Evolutionary conservation across 2,113 vertebrate genomes (phyloP).

Genomic region (Falco punctatus): DNA sequence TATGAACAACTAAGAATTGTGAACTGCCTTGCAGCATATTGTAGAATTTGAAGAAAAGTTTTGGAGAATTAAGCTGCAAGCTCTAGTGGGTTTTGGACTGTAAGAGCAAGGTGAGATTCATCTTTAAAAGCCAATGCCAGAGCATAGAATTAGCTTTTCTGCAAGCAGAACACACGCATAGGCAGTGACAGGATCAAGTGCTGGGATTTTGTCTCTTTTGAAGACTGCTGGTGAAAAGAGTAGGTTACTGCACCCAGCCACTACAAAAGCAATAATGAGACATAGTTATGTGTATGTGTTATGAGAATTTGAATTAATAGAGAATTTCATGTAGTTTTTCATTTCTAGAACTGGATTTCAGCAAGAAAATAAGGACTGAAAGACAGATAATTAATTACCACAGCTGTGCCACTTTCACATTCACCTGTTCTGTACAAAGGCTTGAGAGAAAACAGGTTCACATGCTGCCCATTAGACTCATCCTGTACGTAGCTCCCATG

Average conservation of each 20-base stretch:
- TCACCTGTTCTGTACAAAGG: neutral
- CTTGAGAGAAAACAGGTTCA: neutral
- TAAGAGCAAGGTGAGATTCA: neutral
- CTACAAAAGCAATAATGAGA: neutral
- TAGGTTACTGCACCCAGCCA: neutral
- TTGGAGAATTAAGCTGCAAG: neutral
- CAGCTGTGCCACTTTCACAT: neutral
- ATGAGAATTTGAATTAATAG: neutral
- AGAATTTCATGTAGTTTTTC: neutral
- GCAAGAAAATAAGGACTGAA: neutral
- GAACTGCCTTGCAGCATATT: conserved; percentile 2
- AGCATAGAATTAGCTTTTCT: neutral
- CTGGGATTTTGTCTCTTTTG: neutral
- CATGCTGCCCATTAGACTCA: accelerated
- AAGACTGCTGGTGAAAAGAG: neutral
- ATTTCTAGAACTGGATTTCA: neutral
- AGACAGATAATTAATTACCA: neutral
- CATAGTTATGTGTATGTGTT: accelerated
- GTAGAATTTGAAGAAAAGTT: neutral
- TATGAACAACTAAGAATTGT: neutral
- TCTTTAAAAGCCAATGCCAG: neutral
- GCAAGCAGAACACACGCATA: neutral
- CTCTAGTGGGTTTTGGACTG: neutral
- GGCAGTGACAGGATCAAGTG: neutral
- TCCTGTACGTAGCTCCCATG: neutral